phyloP scores from a whole-genome alignment of 2,113 vertebrate species.

The Plecturocebus donacophilus region DNA sequence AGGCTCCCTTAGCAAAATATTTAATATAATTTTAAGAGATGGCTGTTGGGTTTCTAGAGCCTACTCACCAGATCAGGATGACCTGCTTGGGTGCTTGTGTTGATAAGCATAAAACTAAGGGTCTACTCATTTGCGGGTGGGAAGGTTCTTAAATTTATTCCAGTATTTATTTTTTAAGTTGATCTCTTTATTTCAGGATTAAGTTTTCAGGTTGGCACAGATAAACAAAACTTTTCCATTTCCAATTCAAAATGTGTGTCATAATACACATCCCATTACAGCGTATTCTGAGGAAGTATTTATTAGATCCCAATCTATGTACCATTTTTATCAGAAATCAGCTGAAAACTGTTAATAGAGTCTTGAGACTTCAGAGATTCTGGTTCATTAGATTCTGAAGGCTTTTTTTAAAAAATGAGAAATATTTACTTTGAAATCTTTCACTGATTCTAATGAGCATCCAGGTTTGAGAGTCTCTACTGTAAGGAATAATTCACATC shows the following conservation, averaged over 20 bases:
- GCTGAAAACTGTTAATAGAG: not conserved
- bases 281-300: not conserved
- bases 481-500: not conserved
- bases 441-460: not conserved
- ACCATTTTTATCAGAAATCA: slow-evolving; percentile 27
- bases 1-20: not conserved
- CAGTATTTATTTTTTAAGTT: not conserved
- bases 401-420: not conserved
- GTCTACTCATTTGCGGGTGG: not conserved
- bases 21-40: not conserved
- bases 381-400: slow-evolving; percentile 39
- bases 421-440: not conserved
- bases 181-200: slow-evolving; percentile 13
- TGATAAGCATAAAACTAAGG: not conserved
- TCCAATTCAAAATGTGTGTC: slow-evolving; percentile 22
- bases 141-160: not conserved
- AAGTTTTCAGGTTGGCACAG: slow-evolving; percentile 24
- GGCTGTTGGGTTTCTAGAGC: not conserved
- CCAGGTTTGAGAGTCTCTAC: slow-evolving; percentile 17
- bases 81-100: not conserved
- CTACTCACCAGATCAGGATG: not conserved
- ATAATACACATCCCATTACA: not conserved
- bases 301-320: not conserved
- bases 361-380: slow-evolving; percentile 15
- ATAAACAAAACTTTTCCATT: slow-evolving; percentile 34